Evolutionary conservation across 2,888 invertebrate species (phyloP).

Genomic region (Tachina lurida): DNA sequence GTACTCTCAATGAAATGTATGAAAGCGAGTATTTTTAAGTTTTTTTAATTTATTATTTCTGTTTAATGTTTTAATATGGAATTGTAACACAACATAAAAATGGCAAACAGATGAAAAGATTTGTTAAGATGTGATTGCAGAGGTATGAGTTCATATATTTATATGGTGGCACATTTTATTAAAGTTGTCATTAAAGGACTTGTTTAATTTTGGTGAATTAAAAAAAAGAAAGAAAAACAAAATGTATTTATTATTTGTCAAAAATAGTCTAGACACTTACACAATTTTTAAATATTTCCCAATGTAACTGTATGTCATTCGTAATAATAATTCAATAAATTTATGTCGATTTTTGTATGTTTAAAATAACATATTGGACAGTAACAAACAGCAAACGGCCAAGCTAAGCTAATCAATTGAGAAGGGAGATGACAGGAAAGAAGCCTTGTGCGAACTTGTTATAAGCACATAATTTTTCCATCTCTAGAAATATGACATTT

Average conservation of each 20-base stretch:
- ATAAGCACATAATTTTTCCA: no score
- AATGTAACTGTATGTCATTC: background rate
- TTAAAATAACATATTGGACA: background rate
- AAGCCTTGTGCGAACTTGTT: no score
- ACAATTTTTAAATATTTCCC: conserved; percentile 18
- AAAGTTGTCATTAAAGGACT: conserved; percentile 14
- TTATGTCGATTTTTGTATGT: no score
- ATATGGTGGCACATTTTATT: conserved; percentile 4
- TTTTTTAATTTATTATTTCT: background rate
- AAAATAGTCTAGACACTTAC: conserved; percentile 3
- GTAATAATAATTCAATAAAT: background rate
- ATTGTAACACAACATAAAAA: conserved; percentile 56
- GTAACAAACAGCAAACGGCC: no score
- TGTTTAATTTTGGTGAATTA: background rate
- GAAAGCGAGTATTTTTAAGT: background rate
- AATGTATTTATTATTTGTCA: conserved; percentile 8
- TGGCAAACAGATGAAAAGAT: conserved; percentile 46
- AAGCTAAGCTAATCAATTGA: no score
- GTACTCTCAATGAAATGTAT: conserved; percentile 10
- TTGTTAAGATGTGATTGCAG: conserved; percentile 1
- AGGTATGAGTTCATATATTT: background rate
- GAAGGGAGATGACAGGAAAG: no score
- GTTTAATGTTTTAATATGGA: conserved; percentile 56
- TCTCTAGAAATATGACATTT: no score
- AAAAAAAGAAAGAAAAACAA: background rate